Conservation (phyloP, 2,888 invertebrate genomes). For the Fabriciana adippe region DNA sequence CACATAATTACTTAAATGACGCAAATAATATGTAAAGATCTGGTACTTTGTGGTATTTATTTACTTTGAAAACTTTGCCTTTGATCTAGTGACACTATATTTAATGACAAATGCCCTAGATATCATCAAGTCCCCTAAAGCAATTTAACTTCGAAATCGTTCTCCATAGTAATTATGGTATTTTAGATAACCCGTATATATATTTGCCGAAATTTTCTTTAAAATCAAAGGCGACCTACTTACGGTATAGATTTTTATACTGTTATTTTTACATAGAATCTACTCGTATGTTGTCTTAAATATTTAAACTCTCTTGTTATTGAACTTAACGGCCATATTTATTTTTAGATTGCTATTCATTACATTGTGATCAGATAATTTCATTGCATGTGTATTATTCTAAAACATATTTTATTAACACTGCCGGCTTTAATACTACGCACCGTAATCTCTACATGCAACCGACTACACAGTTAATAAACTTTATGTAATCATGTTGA, state of each 20-base stretch:
- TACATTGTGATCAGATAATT: not conserved
- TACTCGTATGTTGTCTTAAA: too few species aligned
- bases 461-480: slow-evolving; percentile 15
- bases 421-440: not conserved
- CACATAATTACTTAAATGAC: slow-evolving; percentile 8
- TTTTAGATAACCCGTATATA: too few species aligned
- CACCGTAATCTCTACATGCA: slow-evolving; percentile 13
- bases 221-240: too few species aligned
- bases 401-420: not conserved
- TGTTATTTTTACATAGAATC: too few species aligned
- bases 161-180: not conserved
- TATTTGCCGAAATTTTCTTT: too few species aligned
- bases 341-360: too few species aligned
- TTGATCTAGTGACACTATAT: slow-evolving; percentile 10
- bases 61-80: slow-evolving; percentile 1
- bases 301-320: too few species aligned
- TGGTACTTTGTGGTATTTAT: not conserved
- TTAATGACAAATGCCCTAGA: not conserved
- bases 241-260: too few species aligned
- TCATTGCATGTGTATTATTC: too few species aligned
- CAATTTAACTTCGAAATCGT: not conserved
- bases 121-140: not conserved
- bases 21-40: slow-evolving; percentile 7
- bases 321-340: too few species aligned
- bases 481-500: slow-evolving; percentile 14